Percentiles rank a stretch among this genome's conserved stretches.
Conservation (phyloP, 1,140 invertebrate species). For the Meloidogyne floridensis region DNA sequence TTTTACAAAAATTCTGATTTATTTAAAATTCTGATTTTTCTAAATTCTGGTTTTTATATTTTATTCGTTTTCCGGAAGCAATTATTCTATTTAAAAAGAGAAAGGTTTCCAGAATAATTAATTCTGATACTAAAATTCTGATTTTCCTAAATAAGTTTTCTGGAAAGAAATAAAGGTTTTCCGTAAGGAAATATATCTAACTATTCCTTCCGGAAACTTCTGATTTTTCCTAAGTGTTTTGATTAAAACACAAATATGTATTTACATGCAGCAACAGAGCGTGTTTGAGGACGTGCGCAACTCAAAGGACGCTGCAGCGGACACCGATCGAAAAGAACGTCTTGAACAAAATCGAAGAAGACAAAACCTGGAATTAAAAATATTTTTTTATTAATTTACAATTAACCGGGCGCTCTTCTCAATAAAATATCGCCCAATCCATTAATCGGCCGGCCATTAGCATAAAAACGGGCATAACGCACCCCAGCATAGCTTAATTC, state of each 20-base stretch:
- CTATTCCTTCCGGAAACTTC: too few relatives aligned
- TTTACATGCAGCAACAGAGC: constrained; percentile 59
- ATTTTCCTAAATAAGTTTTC: too few relatives aligned
- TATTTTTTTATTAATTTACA: background rate
- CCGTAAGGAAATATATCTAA: background rate
- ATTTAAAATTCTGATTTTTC: background rate
- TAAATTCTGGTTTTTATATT: background rate
- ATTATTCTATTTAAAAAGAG: background rate
- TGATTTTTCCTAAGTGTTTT: background rate
- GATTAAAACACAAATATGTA: background rate
- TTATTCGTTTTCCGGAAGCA: background rate
- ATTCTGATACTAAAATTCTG: too few relatives aligned
- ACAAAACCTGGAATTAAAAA: constrained; percentile 49
- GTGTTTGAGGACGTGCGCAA: constrained; percentile 50
- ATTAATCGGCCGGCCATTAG: constrained; percentile 50
- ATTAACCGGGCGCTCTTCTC: constrained; percentile 50
- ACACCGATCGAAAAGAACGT: constrained; percentile 58
- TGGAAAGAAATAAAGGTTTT: background rate
- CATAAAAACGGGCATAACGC: constrained; percentile 64
- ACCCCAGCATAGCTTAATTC: constrained; percentile 78
- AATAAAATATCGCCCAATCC: constrained; percentile 47
- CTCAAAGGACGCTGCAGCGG: constrained; percentile 36
- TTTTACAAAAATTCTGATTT: background rate
- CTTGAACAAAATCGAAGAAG: constrained; percentile 65
- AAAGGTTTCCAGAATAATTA: too few relatives aligned